These are phyloP conservation scores for Drosophila tsacasi DNA, from an alignment of 1,140 invertebrate species.

Conservation along the genomic window DNA sequence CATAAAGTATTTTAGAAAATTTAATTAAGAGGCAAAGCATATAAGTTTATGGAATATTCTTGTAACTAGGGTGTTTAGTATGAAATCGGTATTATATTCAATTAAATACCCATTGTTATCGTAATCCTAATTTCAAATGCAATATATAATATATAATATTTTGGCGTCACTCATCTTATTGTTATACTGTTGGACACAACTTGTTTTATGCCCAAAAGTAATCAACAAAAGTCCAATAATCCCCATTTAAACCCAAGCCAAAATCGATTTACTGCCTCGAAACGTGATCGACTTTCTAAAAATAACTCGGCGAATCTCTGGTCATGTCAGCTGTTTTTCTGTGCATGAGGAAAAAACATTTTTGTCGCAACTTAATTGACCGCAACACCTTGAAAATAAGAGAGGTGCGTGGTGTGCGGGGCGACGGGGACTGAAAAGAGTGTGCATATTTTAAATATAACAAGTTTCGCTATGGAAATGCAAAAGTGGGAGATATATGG, in stretches of 20 bases:
- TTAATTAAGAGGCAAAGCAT: too few relatives aligned
- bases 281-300: conserved; percentile 56
- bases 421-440: conserved; percentile 16
- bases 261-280: conserved; percentile 19
- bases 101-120: too few relatives aligned
- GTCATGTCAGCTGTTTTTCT: conserved; percentile 50
- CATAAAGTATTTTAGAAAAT: too few relatives aligned
- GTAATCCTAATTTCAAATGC: background rate
- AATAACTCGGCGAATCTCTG: conserved; percentile 38
- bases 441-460: conserved; percentile 79
- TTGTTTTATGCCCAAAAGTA: background rate
- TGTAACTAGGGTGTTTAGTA: too few relatives aligned
- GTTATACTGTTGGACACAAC: background rate
- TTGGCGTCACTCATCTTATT: background rate
- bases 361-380: conserved; percentile 58
- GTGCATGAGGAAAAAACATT: conserved; percentile 40
- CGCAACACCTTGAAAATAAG: conserved; percentile 65
- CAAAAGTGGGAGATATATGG: conserved; percentile 31
- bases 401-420: background rate
- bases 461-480: conserved; percentile 69
- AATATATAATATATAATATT: background rate
- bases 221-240: background rate
- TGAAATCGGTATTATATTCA: too few relatives aligned
- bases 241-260: background rate
- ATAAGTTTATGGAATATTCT: too few relatives aligned